Evolutionary conservation across 2,888 invertebrate genomes (phyloP).

Genomic region (Scaptomyza tumidula): DNA sequence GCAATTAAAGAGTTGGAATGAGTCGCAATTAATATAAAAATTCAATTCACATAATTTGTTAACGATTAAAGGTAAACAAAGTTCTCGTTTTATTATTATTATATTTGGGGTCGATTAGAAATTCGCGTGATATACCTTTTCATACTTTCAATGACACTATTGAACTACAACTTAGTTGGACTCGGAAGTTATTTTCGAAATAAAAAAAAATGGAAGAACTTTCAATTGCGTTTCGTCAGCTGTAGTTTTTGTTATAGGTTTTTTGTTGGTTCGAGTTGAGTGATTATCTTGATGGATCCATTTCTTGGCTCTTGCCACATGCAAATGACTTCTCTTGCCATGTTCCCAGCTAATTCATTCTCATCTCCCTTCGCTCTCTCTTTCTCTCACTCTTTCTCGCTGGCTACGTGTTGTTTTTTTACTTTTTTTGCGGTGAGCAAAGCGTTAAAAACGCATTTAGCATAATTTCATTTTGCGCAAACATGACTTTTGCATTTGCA

Average conservation of each 20-base stretch:
- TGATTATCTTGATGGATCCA: constrained; percentile 55
- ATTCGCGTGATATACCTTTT: constrained; percentile 61
- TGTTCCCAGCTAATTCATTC: constrained; percentile 35
- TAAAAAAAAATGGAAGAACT: neutral
- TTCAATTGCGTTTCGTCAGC: constrained; percentile 9
- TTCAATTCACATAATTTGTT: constrained; percentile 74
- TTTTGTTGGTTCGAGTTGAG: constrained; percentile 9
- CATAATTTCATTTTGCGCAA: constrained; percentile 61
- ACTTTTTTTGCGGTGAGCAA: constrained; percentile 41
- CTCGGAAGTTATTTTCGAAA: constrained; percentile 2
- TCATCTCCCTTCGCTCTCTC: neutral
- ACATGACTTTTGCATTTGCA: constrained; percentile 72
- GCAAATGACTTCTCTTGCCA: constrained; percentile 35
- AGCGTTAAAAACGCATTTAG: constrained; percentile 63
- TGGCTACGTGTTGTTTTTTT: neutral
- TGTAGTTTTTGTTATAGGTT: neutral
- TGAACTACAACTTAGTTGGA: constrained; percentile 37
- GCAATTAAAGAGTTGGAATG: constrained; percentile 15
- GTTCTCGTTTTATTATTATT: constrained; percentile 8
- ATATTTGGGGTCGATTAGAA: constrained; percentile 56
- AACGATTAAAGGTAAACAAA: constrained; percentile 71
- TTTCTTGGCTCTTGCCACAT: constrained; percentile 47
- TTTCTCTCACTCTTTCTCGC: neutral
- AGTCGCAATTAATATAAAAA: constrained; percentile 66
- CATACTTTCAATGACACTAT: constrained; percentile 59